These are phyloP conservation scores for Dicaeum eximium DNA, from an alignment of 2,113 vertebrate genomes.

Conservation along the genomic window DNA sequence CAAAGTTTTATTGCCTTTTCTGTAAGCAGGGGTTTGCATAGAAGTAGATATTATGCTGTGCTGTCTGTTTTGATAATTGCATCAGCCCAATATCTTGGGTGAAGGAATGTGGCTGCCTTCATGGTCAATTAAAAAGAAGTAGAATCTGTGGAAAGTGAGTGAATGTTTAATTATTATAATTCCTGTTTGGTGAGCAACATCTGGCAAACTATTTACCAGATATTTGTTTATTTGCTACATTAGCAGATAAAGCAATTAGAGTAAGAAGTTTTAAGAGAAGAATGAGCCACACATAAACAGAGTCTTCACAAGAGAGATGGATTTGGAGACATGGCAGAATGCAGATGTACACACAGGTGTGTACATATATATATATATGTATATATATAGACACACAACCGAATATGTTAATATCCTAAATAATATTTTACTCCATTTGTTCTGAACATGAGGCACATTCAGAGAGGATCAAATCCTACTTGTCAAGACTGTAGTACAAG, in stretches of 20 bases:
- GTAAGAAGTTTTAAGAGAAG: neutral
- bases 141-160: neutral
- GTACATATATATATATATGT: too few relatives aligned
- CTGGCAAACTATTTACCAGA: neutral
- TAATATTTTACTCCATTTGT: neutral
- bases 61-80: neutral
- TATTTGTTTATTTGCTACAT: neutral
- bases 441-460: neutral
- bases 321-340: neutral
- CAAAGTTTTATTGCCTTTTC: neutral
- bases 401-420: neutral
- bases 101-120: neutral
- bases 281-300: neutral
- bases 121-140: neutral
- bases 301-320: neutral
- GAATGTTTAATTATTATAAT: neutral
- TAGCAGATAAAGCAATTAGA: neutral
- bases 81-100: neutral
- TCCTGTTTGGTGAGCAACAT: neutral
- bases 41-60: neutral
- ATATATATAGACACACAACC: rapidly evolving
- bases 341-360: neutral
- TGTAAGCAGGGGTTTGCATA: neutral
- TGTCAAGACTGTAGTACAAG: neutral
- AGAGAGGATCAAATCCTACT: neutral